phyloP scores from a whole-genome alignment of 2,888 invertebrate species.

The Brachyopa scutellaris region DNA sequence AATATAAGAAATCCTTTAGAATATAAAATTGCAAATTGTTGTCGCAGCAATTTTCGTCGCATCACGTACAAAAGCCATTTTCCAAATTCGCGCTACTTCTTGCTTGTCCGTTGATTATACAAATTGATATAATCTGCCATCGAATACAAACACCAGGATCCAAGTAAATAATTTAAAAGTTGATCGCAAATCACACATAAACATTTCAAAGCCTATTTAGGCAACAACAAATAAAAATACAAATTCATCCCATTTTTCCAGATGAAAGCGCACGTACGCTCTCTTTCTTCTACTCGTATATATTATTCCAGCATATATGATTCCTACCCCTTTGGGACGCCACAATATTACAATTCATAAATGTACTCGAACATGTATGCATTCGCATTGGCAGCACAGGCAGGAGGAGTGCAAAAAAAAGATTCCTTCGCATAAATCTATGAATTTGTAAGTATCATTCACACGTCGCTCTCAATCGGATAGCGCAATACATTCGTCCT shows the following conservation, averaged over 20 bases:
- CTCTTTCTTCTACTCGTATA: background rate
- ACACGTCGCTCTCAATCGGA: slow-evolving; percentile 64
- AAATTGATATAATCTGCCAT: slow-evolving; percentile 6
- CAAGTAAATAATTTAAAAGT: slow-evolving; percentile 39
- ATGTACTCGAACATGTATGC: too few relatives aligned
- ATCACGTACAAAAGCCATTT: too few relatives aligned
- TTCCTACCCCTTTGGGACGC: slow-evolving; percentile 10
- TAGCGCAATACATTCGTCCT: slow-evolving; percentile 54
- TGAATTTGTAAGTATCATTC: slow-evolving; percentile 71
- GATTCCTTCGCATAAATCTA: slow-evolving; percentile 67
- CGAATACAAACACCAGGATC: background rate
- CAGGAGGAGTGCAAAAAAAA: slow-evolving; percentile 1
- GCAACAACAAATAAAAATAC: slow-evolving; percentile 40
- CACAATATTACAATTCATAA: slow-evolving; percentile 43
- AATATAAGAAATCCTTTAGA: too few relatives aligned
- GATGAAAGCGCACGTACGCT: slow-evolving; percentile 9
- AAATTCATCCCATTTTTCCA: slow-evolving; percentile 15
- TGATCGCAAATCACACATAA: slow-evolving; percentile 46
- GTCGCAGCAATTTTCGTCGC: too few relatives aligned
- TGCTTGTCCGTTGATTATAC: background rate
- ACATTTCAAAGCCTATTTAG: slow-evolving; percentile 54
- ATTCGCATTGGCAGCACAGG: slow-evolving; percentile 3
- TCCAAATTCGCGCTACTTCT: too few relatives aligned
- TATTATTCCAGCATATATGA: slow-evolving; percentile 46
- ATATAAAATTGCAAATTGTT: too few relatives aligned